Evolutionary conservation across 2,797 vertebrate genomes (phyloP).

Genomic region (Anas georgica): DNA sequence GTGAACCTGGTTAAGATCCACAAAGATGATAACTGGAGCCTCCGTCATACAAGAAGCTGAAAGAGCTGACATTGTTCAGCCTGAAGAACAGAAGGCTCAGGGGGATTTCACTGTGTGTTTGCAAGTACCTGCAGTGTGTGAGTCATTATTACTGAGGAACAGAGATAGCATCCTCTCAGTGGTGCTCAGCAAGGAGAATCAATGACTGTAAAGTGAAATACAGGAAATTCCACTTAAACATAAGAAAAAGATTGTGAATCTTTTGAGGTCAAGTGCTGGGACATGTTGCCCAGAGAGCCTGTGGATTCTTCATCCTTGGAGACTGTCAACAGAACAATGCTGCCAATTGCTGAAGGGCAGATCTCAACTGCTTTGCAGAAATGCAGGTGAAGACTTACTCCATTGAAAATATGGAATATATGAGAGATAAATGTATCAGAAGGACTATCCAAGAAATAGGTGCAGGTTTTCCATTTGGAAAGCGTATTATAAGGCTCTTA

Average conservation of each 20-base stretch:
- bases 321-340: neutral
- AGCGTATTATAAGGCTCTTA: neutral
- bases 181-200: neutral
- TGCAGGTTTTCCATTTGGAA: slow-evolving; percentile 2
- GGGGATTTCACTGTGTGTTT: neutral
- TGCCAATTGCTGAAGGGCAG: neutral
- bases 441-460: neutral
- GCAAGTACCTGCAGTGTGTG: neutral
- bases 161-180: neutral
- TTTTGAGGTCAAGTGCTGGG: neutral
- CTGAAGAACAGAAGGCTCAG: neutral
- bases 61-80: neutral
- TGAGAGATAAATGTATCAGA: neutral
- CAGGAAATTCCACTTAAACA: neutral
- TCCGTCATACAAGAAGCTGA: neutral
- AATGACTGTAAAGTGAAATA: neutral
- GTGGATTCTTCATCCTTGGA: neutral
- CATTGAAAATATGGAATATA: neutral
- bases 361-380: neutral
- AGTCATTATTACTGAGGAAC: neutral
- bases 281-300: neutral
- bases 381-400: neutral
- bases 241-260: neutral
- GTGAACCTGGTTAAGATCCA: neutral
- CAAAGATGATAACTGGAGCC: neutral